Conservation (phyloP, 1,140 invertebrate species). For the Sminthurinus signatus region DNA sequence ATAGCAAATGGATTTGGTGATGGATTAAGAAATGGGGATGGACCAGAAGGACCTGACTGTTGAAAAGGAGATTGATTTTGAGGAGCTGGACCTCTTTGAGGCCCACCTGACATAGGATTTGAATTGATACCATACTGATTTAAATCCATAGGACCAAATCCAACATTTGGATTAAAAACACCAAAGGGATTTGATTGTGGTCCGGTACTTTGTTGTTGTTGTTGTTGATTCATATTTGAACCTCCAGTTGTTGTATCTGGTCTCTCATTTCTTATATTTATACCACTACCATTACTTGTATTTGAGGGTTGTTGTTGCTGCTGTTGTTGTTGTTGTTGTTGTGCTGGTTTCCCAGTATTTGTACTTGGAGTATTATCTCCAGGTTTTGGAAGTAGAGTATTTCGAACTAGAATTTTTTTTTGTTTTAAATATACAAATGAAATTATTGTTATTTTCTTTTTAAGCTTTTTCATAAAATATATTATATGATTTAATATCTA, state of each 20-base stretch:
- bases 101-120: no score
- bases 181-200: constrained; percentile 2
- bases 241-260: background rate
- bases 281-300: background rate
- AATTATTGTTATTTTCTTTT: background rate
- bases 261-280: background rate
- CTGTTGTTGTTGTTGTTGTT: background rate
- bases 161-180: constrained; percentile 36
- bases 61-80: no score
- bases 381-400: constrained; percentile 25
- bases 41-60: constrained; percentile 6
- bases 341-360: background rate
- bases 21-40: constrained; percentile 30
- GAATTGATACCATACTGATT: constrained; percentile 22
- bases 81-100: no score
- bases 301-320: background rate
- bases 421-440: background rate
- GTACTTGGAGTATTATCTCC: background rate
- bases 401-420: constrained; percentile 13
- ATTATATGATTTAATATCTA: background rate
- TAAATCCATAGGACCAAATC: constrained; percentile 38
- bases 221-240: background rate
- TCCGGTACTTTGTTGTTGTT: background rate
- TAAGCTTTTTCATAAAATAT: background rate
- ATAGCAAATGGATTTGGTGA: constrained; percentile 24